Base-by-base conservation (phyloP, 2,888 invertebrate genomes). In the Bembecia ichneumoniformis region DNA sequence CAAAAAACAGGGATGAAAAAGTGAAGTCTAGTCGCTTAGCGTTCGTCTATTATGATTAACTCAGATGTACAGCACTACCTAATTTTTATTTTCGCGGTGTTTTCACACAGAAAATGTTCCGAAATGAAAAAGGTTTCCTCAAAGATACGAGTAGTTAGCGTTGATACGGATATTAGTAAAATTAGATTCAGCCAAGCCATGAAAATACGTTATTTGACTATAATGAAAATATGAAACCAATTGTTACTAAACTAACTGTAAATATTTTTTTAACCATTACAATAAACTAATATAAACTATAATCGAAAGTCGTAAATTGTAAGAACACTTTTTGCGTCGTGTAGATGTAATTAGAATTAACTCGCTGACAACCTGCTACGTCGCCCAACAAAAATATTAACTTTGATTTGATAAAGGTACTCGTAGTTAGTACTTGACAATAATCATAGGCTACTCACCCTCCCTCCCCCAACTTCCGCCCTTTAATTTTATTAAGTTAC, bases 91-190 rank as follows among this genome's bases (percentile, higher is more conserved):
- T 69, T 63, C 62, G 56, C 62, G 59, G 59, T 55, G 55, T 60
- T 60, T 43, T 55, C 49, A 54, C 57, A 54, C 13, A 15, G 34
- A 35, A 44, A 49, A 14, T 15, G 35, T 14, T 36, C 14, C 11
- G 16, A 35, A 36, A 52, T 58, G 48, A 51, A 50, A 50, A 47
- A 47, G 51, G 14, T 36, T 16, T 68, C 66, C 61, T 59, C 59
- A 64, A 64, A 68, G 73, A 71, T 74, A 74, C 73, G 77, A 74
- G 76, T 77, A 74, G n/a, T n/a, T n/a, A n/a, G n/a, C n/a, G n/a
- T n/a, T n/a, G n/a, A 79, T 58, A 57, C 73, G 67, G 66, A 69
- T 69, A 74, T 70, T 65, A 66, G 63, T 65, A 67, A 69, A 75
- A 79, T 74, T 64, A 69, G 68, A 76, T 75, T 77, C 63, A 67